Conservation (phyloP, 2,888 invertebrate species). For the Aspidiotus rigidus region DNA sequence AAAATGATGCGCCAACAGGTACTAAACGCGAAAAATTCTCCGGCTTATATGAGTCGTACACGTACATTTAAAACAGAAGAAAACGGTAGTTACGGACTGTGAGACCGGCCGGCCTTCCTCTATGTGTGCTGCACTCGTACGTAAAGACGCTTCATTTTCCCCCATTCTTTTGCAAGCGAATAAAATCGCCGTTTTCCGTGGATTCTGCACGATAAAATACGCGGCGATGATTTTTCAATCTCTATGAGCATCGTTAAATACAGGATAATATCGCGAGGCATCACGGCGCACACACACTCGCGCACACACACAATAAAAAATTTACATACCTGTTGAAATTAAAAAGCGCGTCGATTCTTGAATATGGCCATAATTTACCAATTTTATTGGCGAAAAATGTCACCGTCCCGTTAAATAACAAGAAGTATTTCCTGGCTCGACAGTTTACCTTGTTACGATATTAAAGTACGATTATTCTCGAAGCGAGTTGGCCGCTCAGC, state of each 20-base stretch:
- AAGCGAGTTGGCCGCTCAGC: no score
- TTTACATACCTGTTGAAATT: slow-evolving; percentile 2
- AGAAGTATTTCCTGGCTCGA: slow-evolving; percentile 3
- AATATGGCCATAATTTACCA: slow-evolving; percentile 2
- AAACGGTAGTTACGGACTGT: no score
- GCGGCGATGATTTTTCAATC: neutral
- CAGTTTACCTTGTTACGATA: neutral
- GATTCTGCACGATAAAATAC: neutral
- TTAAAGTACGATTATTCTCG: no score
- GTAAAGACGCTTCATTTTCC: neutral
- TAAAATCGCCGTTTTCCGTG: neutral
- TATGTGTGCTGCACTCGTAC: no score
- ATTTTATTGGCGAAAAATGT: slow-evolving; percentile 1
- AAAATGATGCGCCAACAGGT: no score
- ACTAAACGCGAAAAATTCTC: no score
- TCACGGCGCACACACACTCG: neutral
- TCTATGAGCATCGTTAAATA: neutral
- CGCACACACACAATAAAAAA: neutral
- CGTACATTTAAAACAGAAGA: no score
- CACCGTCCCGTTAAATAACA: neutral
- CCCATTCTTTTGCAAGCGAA: neutral
- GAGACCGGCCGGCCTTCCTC: no score
- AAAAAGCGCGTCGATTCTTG: slow-evolving; percentile 2
- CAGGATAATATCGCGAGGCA: neutral
- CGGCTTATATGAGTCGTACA: no score